A percentile compares a stretch with the other conserved stretches of the same genome.
Conservation (phyloP, 2,113 vertebrate species). For the Gallinago media region DNA sequence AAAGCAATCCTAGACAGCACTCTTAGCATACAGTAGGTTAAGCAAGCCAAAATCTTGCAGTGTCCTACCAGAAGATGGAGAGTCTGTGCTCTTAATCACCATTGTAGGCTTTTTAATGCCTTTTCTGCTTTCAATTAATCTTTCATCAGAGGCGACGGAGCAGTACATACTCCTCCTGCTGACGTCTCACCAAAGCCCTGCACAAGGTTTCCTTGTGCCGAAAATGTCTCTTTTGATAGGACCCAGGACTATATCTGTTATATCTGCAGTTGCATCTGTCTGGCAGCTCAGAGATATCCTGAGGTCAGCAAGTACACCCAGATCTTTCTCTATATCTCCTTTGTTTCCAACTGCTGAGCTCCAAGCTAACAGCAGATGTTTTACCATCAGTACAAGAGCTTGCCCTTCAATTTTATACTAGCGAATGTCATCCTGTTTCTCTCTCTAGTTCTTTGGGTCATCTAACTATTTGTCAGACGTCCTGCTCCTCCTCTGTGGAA, state of each 20-base stretch:
- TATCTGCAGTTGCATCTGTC: constrained; percentile 37
- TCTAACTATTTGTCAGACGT: neutral
- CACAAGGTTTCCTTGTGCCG: neutral
- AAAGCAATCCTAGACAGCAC: neutral
- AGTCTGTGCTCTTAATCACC: neutral
- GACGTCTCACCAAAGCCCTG: neutral
- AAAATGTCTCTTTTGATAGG: constrained; percentile 41
- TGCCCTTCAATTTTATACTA: neutral
- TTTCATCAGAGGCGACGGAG: neutral
- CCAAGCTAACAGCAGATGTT: constrained; percentile 59
- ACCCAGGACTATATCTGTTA: constrained; percentile 10
- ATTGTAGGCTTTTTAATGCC: neutral
- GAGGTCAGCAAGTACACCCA: constrained; percentile 51
- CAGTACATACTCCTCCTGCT: neutral
- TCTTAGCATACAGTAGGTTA: neutral
- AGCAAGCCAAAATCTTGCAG: neutral
- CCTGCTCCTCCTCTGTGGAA: neutral
- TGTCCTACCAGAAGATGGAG: neutral
- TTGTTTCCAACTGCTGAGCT: constrained; percentile 37
- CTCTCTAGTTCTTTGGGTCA: constrained; percentile 17
- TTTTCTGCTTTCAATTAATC: constrained; percentile 51
- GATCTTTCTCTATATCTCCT: constrained; percentile 32
- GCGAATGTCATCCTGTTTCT: constrained; percentile 43
- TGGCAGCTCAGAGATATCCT: constrained; percentile 31
- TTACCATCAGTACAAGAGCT: neutral